Base-by-base conservation (phyloP, 2,888 invertebrate genomes). In the Gnatocerus cornutus region DNA sequence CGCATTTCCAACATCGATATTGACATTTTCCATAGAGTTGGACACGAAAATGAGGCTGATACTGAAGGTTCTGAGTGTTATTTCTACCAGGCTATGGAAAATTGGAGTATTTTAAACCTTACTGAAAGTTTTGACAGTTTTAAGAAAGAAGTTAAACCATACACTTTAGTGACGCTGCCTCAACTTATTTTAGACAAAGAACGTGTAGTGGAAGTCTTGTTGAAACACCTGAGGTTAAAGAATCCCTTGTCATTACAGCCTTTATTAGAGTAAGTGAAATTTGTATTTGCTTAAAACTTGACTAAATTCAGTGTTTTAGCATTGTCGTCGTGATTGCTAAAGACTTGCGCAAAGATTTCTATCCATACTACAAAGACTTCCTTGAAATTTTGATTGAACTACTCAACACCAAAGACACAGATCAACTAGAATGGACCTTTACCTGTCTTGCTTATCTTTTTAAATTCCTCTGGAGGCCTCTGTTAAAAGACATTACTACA, bases 21-120 rank as follows among this genome's bases (percentile, higher is more conserved):
- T 80, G 92, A 96, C 85, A 93, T 97, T 1, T 90, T 96, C 39
- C 96, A 96, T 82, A 92, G 92, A 78, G 91, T 97, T 55, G 90
- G 90, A 27, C 94, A 95, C 84, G 89, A 89, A 73, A 91, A 95
- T 82, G 90, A 93, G 77, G 80, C 85, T 63, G 88, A 90, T 73
- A 87, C 90, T 5, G 92, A 91, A 74, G 91, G 91, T 59, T 86
- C 88, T 56, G 91, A 91, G 79, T 94, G 96, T 0, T 92, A 91
- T 82, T 97, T 98, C 83, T 88, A 91, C 77, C 90, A 95, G 82
- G 90, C 94, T 0, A 83, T 97, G 14, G 90, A 91, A 72, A 97
- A 97, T 87, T 98, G 97, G 97, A 90, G 90, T 79, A 93, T 92
- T 1, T 88, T 97, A 14, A 97, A 98, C 85, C 88, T 95, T 71